Conservation (phyloP, 2,888 invertebrate genomes). For the Cataglyphis albicans region DNA sequence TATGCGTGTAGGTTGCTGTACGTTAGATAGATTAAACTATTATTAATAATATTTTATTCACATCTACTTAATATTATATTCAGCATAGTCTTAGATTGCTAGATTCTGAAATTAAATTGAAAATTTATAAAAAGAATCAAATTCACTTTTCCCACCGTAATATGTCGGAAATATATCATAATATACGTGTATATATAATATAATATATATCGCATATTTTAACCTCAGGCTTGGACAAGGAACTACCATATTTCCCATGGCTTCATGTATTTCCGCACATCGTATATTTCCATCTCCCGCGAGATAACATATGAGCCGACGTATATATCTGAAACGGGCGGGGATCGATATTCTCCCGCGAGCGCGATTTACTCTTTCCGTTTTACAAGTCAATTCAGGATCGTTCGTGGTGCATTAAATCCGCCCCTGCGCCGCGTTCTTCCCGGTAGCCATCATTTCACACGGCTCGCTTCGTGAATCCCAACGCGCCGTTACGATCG, state of each 20-base stretch:
- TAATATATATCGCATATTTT: neutral
- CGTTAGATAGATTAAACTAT: neutral
- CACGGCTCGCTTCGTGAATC: slow-evolving; percentile 61
- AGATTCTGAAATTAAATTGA: neutral
- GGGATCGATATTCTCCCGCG: slow-evolving; percentile 36
- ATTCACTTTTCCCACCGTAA: neutral
- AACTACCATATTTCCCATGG: slow-evolving; percentile 34
- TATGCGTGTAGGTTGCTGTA: neutral
- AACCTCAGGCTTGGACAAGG: neutral
- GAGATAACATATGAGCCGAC: slow-evolving; percentile 17
- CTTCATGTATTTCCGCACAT: neutral
- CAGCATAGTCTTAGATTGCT: neutral
- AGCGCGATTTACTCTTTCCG: slow-evolving; percentile 39
- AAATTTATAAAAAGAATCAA: neutral
- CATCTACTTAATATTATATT: neutral
- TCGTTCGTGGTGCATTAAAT: slow-evolving; percentile 45
- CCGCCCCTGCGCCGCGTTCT: slow-evolving; percentile 33
- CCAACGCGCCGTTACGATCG: slow-evolving; percentile 61
- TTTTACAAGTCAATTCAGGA: slow-evolving; percentile 54
- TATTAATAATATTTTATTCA: neutral
- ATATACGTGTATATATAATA: too few relatives aligned
- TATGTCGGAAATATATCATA: neutral
- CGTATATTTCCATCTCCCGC: slow-evolving; percentile 30
- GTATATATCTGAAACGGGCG: neutral
- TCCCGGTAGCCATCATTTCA: slow-evolving; percentile 66